These are phyloP conservation scores for Epistrophe grossulariae DNA, from an alignment of 2,888 invertebrate genomes.

Conservation along the genomic window DNA sequence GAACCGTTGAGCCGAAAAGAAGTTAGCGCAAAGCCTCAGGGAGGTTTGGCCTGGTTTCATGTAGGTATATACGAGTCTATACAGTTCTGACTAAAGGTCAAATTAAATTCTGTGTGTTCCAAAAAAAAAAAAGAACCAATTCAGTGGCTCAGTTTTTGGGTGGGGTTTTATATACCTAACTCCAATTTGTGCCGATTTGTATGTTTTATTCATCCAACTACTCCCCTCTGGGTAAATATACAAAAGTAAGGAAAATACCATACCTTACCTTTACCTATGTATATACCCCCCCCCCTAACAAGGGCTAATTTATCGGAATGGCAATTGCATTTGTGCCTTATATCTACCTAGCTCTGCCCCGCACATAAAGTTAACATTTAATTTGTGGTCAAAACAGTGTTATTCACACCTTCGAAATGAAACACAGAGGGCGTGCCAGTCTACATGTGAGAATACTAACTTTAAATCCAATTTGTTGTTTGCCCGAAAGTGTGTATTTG, in stretches of 20 bases:
- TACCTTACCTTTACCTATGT: background rate
- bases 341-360: background rate
- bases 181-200: slow-evolving; percentile 53
- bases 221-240: background rate
- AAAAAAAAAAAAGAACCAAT: background rate
- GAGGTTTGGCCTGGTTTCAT: slow-evolving; percentile 15
- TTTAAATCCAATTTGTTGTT: slow-evolving; percentile 52
- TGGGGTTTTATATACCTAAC: slow-evolving; percentile 30
- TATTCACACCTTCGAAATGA: slow-evolving; percentile 64
- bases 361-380: slow-evolving; percentile 41
- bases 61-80: background rate
- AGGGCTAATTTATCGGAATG: slow-evolving; percentile 54
- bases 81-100: slow-evolving; percentile 57
- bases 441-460: slow-evolving; percentile 39
- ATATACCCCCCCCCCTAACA: slow-evolving; percentile 42
- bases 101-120: slow-evolving; percentile 34
- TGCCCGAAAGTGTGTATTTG: slow-evolving; percentile 7
- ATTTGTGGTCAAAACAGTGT: slow-evolving; percentile 41
- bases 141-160: slow-evolving; percentile 41
- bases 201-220: background rate
- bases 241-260: background rate
- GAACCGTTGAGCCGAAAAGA: slow-evolving; percentile 18
- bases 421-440: slow-evolving; percentile 41
- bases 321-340: slow-evolving; percentile 24
- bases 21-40: background rate